Evolutionary conservation across 2,797 vertebrate species (phyloP), one percentile per base, ranked within the genome.

Genomic region (Euphonia xanthogaster): DNA sequence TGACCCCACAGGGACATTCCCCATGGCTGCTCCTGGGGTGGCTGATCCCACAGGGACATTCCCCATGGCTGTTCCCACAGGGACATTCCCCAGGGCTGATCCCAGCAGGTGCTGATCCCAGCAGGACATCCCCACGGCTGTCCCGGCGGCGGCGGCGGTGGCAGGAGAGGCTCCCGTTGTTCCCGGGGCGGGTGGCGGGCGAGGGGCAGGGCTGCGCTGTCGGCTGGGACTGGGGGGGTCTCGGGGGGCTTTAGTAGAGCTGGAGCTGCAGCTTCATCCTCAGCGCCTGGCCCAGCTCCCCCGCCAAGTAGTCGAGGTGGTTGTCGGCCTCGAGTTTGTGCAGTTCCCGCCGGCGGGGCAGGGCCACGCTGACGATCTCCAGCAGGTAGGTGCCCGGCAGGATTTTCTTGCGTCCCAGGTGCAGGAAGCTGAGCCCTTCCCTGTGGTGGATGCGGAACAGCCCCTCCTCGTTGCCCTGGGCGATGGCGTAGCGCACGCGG

Each of bases 221-320:
- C 17, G 90, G 84, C 23, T 54, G 86, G 92, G 70, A 28, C 33
- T 20, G 63, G 90, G 83, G 86, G 47, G 33, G 10, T 57, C 51
- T 84, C 70, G n/a, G 2, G 18, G 1, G 88, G 58, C 7, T 37
- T 87, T 96, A 97, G 97, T 99, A 98, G 98, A 99, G 98, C 94
- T 98, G 98, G 94, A 99, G 97, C 94, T 98, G 98, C 76, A 99
- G 98, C 98, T 98, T 99, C 98, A 99, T 98, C 97, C 98, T 97
- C 96, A 99, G 98, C 33, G 98, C 98, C 57, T 97, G 98, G 93
- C 98, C 99, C 74, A 98, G 97, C 81, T 99, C 98, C 58, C 98
- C 98, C 58, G 97, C 98, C 96, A 98, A 98, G 98, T 99, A 98
- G 97, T 99, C 97, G 97, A 92, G 98, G 97, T 99, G 98, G 87